Conservation (phyloP, 2,113 vertebrate genomes). For the Rattus rattus region DNA sequence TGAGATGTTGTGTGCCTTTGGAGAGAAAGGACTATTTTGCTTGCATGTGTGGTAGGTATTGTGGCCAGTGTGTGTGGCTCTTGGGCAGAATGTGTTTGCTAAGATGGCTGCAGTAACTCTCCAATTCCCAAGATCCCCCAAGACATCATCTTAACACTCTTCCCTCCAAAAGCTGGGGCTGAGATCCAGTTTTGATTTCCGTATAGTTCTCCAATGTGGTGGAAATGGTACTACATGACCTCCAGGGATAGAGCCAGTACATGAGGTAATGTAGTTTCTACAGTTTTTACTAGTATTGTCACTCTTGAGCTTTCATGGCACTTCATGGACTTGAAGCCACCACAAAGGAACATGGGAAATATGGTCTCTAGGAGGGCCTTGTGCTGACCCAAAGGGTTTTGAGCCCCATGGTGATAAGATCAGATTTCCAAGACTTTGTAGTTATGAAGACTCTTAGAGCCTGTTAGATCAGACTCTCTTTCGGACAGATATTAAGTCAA, state of each 20-base stretch:
- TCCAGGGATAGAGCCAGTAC: not conserved
- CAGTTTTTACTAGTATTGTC: not conserved
- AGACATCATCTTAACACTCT: not conserved
- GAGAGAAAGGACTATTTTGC: not conserved
- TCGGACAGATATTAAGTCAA: not conserved
- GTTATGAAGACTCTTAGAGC: not conserved
- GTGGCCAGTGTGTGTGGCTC: not conserved
- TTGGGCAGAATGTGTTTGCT: not conserved
- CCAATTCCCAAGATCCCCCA: not conserved
- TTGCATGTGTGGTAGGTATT: not conserved
- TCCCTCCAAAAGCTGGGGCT: not conserved
- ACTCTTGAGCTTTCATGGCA: not conserved
- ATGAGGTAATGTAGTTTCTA: not conserved
- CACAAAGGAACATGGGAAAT: not conserved
- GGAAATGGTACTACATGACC: not conserved
- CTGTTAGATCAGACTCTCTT: not conserved
- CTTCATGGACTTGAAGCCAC: not conserved
- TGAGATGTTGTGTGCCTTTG: not conserved
- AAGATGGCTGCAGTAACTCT: not conserved
- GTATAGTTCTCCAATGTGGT: not conserved
- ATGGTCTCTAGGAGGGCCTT: not conserved
- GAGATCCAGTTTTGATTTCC: not conserved
- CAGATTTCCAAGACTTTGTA: not conserved
- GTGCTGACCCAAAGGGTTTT: not conserved
- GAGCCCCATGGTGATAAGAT: not conserved